These are phyloP conservation scores for Tinea semifulvella DNA, from an alignment of 2,888 invertebrate genomes.

Conservation along the genomic window DNA sequence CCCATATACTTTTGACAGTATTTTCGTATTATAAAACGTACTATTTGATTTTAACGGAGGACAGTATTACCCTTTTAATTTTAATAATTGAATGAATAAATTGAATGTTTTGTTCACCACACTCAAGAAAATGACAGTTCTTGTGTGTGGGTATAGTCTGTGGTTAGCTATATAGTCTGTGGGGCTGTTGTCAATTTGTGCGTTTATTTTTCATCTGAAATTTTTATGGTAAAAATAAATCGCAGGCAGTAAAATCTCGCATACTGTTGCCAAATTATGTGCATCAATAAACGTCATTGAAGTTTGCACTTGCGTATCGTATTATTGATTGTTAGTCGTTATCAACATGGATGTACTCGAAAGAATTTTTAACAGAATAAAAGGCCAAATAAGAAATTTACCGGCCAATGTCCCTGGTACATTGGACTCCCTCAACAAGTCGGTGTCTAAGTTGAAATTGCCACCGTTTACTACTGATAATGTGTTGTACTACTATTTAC, in stretches of 20 bases:
- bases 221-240: constrained; percentile 2
- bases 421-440: constrained; percentile 45
- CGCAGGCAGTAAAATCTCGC: neutral
- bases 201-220: neutral
- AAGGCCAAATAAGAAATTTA: constrained; percentile 34
- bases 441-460: constrained; percentile 48
- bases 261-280: constrained; percentile 57
- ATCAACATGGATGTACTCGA: constrained; percentile 48
- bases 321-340: constrained; percentile 20
- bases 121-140: no score
- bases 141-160: no score
- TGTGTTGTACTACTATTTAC: constrained; percentile 78
- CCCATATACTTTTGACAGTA: no score
- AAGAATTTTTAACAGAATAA: constrained; percentile 41
- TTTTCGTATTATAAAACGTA: no score
- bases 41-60: no score
- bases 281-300: constrained; percentile 38
- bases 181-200: no score
- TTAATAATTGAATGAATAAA: no score
- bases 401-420: constrained; percentile 42
- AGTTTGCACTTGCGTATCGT: constrained; percentile 29
- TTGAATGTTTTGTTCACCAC: no score
- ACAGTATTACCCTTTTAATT: no score
- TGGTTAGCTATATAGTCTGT: no score
- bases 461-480: constrained; percentile 77